These are phyloP conservation scores for Empidonax alnorum DNA, from an alignment of 2,113 vertebrate genomes.

Conservation along the genomic window DNA sequence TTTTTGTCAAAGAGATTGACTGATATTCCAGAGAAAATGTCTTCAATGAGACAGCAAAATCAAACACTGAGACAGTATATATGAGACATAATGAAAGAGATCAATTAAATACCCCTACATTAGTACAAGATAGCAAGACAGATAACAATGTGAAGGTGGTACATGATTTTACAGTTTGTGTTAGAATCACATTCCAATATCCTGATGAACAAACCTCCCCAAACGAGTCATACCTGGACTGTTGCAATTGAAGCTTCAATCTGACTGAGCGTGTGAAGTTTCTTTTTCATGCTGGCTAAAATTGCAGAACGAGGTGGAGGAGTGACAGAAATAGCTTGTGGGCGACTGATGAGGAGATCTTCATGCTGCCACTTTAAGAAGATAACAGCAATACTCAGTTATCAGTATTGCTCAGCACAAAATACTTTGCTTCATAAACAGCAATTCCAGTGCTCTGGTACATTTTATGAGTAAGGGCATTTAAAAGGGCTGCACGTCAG, in stretches of 20 bases:
- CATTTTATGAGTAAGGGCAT: background rate
- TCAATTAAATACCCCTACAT: background rate
- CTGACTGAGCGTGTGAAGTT: slow-evolving; percentile 94
- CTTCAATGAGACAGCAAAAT: background rate
- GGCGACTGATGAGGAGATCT: slow-evolving; percentile 89
- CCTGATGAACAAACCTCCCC: background rate
- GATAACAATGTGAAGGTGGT: accelerated
- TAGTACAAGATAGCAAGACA: background rate
- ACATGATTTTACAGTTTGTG: background rate
- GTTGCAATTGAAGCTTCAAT: slow-evolving; percentile 90
- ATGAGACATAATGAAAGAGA: background rate
- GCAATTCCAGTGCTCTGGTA: background rate
- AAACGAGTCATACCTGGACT: slow-evolving; percentile 81
- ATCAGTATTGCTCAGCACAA: background rate
- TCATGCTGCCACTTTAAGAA: slow-evolving; percentile 94
- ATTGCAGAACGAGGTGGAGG: slow-evolving; percentile 92
- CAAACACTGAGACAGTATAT: background rate
- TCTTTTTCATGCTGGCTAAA: slow-evolving; percentile 97
- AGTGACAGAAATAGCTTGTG: slow-evolving; percentile 89
- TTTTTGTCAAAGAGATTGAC: background rate
- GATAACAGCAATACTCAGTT: background rate
- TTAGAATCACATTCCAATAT: accelerated
- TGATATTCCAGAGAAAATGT: background rate
- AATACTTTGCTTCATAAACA: background rate
- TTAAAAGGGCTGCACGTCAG: background rate